Evolutionary conservation across 2,113 vertebrate genomes (phyloP).

Genomic region (Bufo bufo): DNA sequence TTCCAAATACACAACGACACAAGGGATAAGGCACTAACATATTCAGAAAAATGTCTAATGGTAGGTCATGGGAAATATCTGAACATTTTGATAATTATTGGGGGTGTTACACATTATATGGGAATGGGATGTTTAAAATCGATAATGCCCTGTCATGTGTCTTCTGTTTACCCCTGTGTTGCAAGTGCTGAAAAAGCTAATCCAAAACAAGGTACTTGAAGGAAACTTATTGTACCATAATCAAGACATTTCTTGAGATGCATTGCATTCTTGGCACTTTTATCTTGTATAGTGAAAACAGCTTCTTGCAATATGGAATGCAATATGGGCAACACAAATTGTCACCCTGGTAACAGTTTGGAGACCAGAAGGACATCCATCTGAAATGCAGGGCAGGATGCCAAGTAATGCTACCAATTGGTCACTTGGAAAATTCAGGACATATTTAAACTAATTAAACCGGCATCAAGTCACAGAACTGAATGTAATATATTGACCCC

Average conservation of each 20-base stretch:
- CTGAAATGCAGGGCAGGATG: background rate
- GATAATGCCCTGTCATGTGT: too few species aligned
- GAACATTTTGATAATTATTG: too few species aligned
- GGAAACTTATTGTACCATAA: background rate
- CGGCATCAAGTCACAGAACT: background rate
- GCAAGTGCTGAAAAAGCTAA: too few species aligned
- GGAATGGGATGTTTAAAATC: too few species aligned
- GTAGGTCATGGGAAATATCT: too few species aligned
- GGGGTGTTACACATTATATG: too few species aligned
- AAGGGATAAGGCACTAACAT: too few species aligned
- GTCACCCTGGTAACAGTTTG: background rate
- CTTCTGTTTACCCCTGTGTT: too few species aligned
- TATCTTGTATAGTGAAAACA: background rate
- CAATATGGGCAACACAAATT: background rate
- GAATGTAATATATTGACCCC: background rate
- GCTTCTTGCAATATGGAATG: background rate
- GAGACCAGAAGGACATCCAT: background rate
- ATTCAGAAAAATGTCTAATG: too few species aligned
- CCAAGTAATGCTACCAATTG: slow-evolving; percentile 1
- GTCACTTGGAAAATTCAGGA: slow-evolving; percentile 2
- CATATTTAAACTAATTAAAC: background rate
- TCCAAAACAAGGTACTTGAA: too few species aligned
- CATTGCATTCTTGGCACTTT: background rate
- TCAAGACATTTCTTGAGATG: background rate
- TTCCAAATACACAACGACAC: too few species aligned